Evolutionary conservation across 2,888 invertebrate genomes (phyloP), one percentile per base, ranked within the genome.

Genomic region (Trissolcus japonicus): DNA sequence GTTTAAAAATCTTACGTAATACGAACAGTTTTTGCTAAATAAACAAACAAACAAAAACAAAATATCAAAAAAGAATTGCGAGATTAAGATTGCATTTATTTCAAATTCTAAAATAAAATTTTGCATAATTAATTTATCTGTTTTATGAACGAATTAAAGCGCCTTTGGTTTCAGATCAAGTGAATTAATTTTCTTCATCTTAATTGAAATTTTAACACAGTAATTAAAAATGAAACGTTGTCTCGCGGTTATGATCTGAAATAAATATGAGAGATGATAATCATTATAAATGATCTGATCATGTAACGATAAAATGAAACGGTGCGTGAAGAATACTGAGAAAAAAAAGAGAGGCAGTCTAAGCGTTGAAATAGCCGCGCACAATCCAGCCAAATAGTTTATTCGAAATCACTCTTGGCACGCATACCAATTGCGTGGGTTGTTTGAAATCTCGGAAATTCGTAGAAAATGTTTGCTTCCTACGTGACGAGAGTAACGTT

Each of bases 331-430:
- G 69, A 76, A 73, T 63, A 54, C 61, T 19, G 50, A 62, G 35
- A 35, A 57, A 35, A 60, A 66, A 71, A 71, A 74, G 62, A 9
- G 35, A 35, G 11, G 35, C 46, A 61, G 56, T 56, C 60, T 46
- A 9, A 54, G 73, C 66, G 48, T 62, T 63, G 79, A 65, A 80
- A 72, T 78, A 76, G 51, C 68, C 50, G 53, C 48, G 55, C 54
- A 40, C 35, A 76, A 81, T 82, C 81, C 82, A 79, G 80, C 82
- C 85, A 83, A 83, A 82, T 80, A 84, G 80, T 81, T 83, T 81
- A 76, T 79, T 79, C 80, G 76, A 81, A 81, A 77, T 78, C 76
- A 65, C 61, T 71, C 76, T 80, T 77, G 80, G 79, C 79, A 79
- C 66, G 59, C 60, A 54, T 55, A 65, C 69, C 73, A 67, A 80